These are phyloP conservation scores for Sebastes kiyomatsui DNA, from an alignment of 2,797 vertebrate species.

Conservation along the genomic window DNA sequence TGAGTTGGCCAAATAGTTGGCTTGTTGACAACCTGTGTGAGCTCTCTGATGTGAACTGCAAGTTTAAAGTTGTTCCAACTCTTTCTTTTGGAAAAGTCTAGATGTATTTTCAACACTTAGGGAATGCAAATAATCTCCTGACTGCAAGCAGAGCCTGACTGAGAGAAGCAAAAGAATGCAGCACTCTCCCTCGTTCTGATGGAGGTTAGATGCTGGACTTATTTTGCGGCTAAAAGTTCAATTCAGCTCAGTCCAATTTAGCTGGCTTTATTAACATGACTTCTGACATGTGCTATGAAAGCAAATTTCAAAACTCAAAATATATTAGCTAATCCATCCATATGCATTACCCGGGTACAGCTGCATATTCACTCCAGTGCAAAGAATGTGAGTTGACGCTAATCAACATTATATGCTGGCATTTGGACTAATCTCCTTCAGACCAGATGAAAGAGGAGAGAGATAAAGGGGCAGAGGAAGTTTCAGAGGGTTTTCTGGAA, in stretches of 20 bases:
- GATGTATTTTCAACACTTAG: neutral
- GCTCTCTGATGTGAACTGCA: neutral
- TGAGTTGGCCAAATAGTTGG: neutral
- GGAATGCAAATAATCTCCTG: neutral
- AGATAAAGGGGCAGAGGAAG: conserved; percentile 40
- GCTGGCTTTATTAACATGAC: neutral
- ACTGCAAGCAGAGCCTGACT: neutral
- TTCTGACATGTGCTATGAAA: conserved; percentile 20
- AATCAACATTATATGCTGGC: conserved; percentile 40
- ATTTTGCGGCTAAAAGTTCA: neutral
- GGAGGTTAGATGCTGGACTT: neutral
- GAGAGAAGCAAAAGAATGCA: neutral
- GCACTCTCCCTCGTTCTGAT: neutral
- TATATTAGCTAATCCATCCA: conserved; percentile 6
- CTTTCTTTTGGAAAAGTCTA: too few species aligned
- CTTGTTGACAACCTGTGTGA: neutral
- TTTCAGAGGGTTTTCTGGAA: conserved; percentile 46
- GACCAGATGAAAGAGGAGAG: conserved; percentile 42
- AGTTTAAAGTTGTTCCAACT: neutral
- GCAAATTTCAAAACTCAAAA: conserved; percentile 12
- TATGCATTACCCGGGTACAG: neutral
- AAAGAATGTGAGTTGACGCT: conserved; percentile 33
- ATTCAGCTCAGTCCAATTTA: neutral
- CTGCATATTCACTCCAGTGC: conserved; percentile 14
- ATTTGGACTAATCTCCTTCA: conserved; percentile 53